A percentile compares a stretch with the other conserved stretches of the same genome.
phyloP scores from a whole-genome alignment of 2,888 invertebrate genomes.

The Myathropa florea region DNA sequence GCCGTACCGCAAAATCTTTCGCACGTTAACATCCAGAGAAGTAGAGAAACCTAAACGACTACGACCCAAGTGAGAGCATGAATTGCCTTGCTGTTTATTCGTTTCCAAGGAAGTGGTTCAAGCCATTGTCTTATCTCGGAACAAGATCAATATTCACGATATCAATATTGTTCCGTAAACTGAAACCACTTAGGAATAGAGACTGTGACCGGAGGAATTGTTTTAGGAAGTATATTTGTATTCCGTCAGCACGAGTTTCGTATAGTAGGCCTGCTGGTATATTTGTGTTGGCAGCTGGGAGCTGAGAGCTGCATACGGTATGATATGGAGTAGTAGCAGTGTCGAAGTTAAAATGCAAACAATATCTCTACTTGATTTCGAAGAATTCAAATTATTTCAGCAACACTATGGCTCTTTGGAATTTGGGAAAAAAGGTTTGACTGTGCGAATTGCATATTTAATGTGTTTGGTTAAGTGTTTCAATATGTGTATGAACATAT shows the following conservation, averaged over 20 bases:
- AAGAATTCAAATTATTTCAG: constrained; percentile 46
- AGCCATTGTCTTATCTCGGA: constrained; percentile 78
- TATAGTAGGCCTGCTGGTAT: constrained; percentile 11
- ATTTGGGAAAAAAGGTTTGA: neutral
- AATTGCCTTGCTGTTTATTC: constrained; percentile 44
- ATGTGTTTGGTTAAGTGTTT: neutral
- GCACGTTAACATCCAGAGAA: constrained; percentile 1
- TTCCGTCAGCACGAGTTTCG: constrained; percentile 39
- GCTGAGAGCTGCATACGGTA: constrained; percentile 8
- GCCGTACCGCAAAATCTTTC: constrained; percentile 22
- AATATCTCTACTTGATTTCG: constrained; percentile 33
- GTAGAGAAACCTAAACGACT: constrained; percentile 12
- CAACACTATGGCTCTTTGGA: constrained; percentile 8
- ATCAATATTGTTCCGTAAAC: constrained; percentile 76
- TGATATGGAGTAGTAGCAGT: constrained; percentile 9
- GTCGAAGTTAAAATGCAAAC: constrained; percentile 3
- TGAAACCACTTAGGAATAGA: constrained; percentile 51
- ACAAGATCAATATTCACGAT: constrained; percentile 81
- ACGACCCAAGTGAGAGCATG: constrained; percentile 31
- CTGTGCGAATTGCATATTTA: constrained; percentile 17
- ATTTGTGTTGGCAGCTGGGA: constrained; percentile 4
- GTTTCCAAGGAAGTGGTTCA: constrained; percentile 79
- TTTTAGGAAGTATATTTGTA: constrained; percentile 36
- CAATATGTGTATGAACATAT: neutral
- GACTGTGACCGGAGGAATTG: constrained; percentile 30